Conservation (phyloP, 2,888 invertebrate species). For the Sminthurinus aureus region DNA sequence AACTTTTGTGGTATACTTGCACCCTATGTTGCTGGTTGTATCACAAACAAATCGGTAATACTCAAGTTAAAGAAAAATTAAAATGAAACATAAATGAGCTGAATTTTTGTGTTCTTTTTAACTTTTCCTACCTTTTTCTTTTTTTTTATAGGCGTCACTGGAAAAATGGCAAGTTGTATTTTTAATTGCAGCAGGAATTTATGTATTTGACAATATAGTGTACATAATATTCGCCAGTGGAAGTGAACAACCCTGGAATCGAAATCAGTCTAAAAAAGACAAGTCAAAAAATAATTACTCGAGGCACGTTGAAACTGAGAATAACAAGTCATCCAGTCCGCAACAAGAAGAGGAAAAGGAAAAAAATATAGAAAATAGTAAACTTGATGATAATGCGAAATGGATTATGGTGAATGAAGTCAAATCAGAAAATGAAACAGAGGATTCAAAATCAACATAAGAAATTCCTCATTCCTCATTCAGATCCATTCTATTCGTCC, state of each 20-base stretch:
- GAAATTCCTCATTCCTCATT: no score
- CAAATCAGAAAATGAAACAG: no score
- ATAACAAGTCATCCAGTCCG: no score
- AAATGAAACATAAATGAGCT: not conserved
- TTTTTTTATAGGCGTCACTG: constrained; percentile 73
- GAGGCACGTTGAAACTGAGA: not conserved
- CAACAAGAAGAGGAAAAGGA: no score
- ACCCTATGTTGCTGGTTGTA: constrained; percentile 82
- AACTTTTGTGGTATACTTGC: constrained; percentile 69
- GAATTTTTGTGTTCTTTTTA: not conserved
- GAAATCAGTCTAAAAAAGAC: no score
- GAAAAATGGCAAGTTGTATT: constrained; percentile 88
- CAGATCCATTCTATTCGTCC: no score
- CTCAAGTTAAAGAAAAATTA: not conserved
- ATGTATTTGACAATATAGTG: constrained; percentile 50
- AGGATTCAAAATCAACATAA: no score
- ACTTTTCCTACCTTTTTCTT: not conserved
- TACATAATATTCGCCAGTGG: constrained; percentile 52
- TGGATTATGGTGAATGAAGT: no score
- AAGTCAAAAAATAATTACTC: not conserved
- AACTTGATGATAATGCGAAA: no score
- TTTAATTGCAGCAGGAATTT: constrained; percentile 65
- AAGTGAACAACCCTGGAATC: constrained; percentile 56
- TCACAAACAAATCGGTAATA: constrained; percentile 69
- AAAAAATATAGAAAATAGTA: no score